Percentiles rank a stretch among this genome's conserved stretches.
Evolutionary conservation across 1,140 invertebrate species (phyloP).

Genomic region (Calosoma granatense): DNA sequence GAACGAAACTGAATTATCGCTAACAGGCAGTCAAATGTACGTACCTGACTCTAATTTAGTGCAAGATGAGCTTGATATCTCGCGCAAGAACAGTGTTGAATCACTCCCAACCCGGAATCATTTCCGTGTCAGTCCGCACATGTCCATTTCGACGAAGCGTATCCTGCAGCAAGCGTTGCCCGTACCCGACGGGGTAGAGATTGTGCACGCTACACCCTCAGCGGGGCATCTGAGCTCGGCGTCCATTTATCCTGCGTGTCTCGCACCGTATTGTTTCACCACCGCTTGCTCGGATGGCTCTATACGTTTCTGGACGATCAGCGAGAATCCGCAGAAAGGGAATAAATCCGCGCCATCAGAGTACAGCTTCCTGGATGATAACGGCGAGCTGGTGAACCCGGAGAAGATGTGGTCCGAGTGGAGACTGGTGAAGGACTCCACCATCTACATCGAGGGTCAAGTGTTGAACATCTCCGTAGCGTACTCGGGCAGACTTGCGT

Average conservation of each 20-base stretch:
- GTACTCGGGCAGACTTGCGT: conserved; percentile 92
- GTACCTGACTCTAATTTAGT: conserved; percentile 81
- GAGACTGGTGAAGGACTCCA: conserved; percentile 49
- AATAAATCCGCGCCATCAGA: conserved; percentile 16
- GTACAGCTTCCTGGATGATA: conserved; percentile 28
- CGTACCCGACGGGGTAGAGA: conserved; percentile 80
- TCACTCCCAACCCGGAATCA: conserved; percentile 29
- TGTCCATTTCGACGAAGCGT: conserved; percentile 28
- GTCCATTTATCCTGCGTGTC: conserved; percentile 95
- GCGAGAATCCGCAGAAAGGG: conserved; percentile 19
- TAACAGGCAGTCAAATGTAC: conserved; percentile 60
- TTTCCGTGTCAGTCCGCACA: conserved; percentile 30
- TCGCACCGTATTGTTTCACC: conserved; percentile 90
- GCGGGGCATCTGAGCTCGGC: conserved; percentile 96
- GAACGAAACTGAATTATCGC: conserved; percentile 27
- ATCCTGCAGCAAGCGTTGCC: conserved; percentile 49
- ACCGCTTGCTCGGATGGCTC: conserved; percentile 88
- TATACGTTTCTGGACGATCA: conserved; percentile 42
- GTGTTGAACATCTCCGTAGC: conserved; percentile 92
- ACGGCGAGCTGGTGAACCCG: conserved; percentile 44
- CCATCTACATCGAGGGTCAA: conserved; percentile 66
- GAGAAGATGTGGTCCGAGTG: conserved; percentile 31
- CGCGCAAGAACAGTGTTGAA: conserved; percentile 31
- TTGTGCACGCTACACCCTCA: conserved; percentile 83
- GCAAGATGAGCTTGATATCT: conserved; percentile 63